A percentile compares a stretch with the other conserved stretches of the same genome.
These are phyloP conservation scores for Anomalospiza imberbis DNA, from an alignment of 2,797 vertebrate genomes.

Conservation along the genomic window DNA sequence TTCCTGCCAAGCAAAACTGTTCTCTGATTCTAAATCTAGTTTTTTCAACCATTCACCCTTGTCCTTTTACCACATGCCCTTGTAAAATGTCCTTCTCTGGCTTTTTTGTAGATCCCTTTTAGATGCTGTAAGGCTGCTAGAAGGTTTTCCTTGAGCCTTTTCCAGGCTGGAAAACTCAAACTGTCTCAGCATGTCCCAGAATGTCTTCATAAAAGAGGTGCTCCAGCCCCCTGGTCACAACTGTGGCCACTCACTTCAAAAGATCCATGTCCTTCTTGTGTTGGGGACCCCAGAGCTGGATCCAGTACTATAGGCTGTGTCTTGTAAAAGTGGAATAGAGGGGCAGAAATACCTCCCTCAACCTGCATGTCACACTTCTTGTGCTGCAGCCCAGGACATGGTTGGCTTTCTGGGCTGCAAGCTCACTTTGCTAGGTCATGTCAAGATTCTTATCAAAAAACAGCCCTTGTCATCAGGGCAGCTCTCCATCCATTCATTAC, in stretches of 20 bases:
- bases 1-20: neutral
- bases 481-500: neutral
- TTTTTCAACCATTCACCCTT: neutral
- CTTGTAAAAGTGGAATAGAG: neutral
- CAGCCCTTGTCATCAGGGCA: neutral
- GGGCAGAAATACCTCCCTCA: neutral
- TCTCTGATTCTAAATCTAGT: neutral
- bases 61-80: neutral
- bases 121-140: neutral
- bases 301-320: neutral
- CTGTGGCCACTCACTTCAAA: neutral
- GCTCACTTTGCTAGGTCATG: neutral
- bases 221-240: neutral
- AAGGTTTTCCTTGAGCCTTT: neutral
- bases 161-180: neutral
- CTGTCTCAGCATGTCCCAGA: neutral
- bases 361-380: neutral
- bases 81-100: neutral
- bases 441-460: neutral
- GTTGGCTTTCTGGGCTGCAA: neutral
- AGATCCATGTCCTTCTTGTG: neutral
- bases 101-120: neutral
- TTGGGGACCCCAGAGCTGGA: neutral
- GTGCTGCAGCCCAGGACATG: neutral
- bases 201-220: neutral